Evolutionary conservation across 1,140 invertebrate species (phyloP).

Genomic region (Temnothorax curvispinosus): DNA sequence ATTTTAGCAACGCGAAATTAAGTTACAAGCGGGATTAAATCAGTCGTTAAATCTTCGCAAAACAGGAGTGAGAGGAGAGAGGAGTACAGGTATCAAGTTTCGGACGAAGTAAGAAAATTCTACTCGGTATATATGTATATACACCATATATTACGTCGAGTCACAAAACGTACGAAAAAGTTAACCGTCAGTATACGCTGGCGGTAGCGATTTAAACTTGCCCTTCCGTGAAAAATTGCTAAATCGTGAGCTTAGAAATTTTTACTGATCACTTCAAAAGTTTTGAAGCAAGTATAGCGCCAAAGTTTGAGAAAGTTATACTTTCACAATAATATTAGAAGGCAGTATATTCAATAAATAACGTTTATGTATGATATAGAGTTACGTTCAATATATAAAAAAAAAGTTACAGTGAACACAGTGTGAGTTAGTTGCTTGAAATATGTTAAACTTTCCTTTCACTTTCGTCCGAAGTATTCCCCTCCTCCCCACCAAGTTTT

Average conservation of each 20-base stretch:
- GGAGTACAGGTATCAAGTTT: background rate
- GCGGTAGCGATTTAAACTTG: slow-evolving; percentile 1
- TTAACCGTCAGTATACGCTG: slow-evolving; percentile 5
- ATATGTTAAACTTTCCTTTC: background rate
- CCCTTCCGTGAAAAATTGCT: slow-evolving; percentile 37
- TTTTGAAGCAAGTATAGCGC: background rate
- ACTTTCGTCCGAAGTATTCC: background rate
- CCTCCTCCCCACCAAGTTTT: background rate
- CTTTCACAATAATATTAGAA: background rate
- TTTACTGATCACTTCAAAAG: background rate
- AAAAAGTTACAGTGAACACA: background rate
- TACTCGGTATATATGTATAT: background rate
- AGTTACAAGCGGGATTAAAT: slow-evolving; percentile 4
- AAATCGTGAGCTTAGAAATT: slow-evolving; percentile 30
- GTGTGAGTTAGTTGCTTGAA: background rate
- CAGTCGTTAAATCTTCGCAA: background rate
- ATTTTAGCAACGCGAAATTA: slow-evolving; percentile 9
- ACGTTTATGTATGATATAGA: background rate
- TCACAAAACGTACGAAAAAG: slow-evolving; percentile 14
- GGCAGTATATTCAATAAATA: background rate
- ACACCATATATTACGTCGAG: background rate
- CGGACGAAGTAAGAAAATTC: background rate
- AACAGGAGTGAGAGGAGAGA: background rate
- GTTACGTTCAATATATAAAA: background rate
- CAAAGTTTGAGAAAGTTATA: background rate